Evolutionary conservation across 2,888 invertebrate genomes (phyloP), one percentile per base, ranked within the genome.

Genomic region (Entomobrya proxima): DNA sequence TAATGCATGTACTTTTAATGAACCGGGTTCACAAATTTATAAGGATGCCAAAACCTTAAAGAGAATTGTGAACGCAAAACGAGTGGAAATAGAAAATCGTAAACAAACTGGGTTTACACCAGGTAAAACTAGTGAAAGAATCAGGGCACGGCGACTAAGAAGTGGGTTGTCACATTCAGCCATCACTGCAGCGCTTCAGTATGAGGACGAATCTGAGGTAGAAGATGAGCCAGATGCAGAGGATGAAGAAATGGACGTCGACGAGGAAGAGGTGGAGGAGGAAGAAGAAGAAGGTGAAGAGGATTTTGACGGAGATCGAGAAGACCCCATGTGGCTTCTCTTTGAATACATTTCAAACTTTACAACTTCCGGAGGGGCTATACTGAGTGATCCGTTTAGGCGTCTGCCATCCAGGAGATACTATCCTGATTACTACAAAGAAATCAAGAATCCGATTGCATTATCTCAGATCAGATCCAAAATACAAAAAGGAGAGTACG

Each of bases 361-460:
- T 88, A 91, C 89, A 85, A 91, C 86, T 80, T 88, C 61, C 75
- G 83, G 85, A 21, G 98, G 97, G n/a, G 93, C 94, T 1, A 94
- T 95, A n/a, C 93, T 98, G 91, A 95, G 96, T 32, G 98, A 98
- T 91, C 97, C 98, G 0, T 97, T 99, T 92, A 95, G 96, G 94
- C 96, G 96, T 91, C 93, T 99, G 83, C 99, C 99, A 0, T 97
- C 96, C 7, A 95, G 95, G 64, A 93, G 98, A 83, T 95, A 95
- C 89, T 98, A 99, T 93, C 97, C 98, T 0, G 99, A 99, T 92
- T 99, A 99, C 92, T 99, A 98, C 92, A 96, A 96, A 90, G 97
- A 98, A 91, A 99, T 99, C 76, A 97, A 97, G 91, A 96, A 96
- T 91, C 99, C 99, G 0, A 95, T 99, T 90, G 98, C 98, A 0